Evolutionary conservation across 2,113 vertebrate species (phyloP).

Genomic region (Urocitellus parryii): DNA sequence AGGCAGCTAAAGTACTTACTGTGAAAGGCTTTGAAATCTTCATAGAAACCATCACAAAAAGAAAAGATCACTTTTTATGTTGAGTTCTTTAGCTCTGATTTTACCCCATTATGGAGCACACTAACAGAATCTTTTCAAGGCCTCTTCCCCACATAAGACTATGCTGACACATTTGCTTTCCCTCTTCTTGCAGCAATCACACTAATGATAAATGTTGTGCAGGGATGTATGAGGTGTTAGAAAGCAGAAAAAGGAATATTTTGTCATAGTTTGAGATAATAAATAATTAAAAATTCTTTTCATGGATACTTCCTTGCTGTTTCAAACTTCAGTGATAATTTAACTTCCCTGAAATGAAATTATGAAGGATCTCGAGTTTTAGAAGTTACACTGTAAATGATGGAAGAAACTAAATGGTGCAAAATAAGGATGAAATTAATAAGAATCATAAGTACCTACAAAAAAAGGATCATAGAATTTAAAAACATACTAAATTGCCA

Average conservation of each 20-base stretch:
- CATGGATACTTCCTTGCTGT: neutral
- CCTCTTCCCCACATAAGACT: neutral
- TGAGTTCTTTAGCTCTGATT: conserved; percentile 42
- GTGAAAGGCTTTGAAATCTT: conserved; percentile 47
- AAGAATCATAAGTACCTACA: neutral
- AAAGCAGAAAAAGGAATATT: neutral
- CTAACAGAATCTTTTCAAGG: neutral
- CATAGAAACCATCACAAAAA: neutral
- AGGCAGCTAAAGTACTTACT: neutral
- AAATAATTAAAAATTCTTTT: neutral
- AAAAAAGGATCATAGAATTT: neutral
- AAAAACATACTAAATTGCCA: neutral
- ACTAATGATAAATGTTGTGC: neutral
- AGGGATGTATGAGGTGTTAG: neutral
- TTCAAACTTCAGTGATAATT: neutral
- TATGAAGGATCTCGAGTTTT: neutral
- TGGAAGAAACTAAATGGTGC: neutral
- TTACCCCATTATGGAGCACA: neutral
- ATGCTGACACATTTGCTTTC: neutral
- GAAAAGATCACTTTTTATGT: conserved; percentile 23
- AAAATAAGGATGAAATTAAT: neutral
- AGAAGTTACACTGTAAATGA: neutral
- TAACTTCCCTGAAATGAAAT: conserved; percentile 9
- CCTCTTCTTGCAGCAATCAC: neutral
- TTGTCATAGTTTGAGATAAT: conserved; percentile 29